phyloP scores from a whole-genome alignment of 2,888 invertebrate species.

The Ptilodon capucinus region DNA sequence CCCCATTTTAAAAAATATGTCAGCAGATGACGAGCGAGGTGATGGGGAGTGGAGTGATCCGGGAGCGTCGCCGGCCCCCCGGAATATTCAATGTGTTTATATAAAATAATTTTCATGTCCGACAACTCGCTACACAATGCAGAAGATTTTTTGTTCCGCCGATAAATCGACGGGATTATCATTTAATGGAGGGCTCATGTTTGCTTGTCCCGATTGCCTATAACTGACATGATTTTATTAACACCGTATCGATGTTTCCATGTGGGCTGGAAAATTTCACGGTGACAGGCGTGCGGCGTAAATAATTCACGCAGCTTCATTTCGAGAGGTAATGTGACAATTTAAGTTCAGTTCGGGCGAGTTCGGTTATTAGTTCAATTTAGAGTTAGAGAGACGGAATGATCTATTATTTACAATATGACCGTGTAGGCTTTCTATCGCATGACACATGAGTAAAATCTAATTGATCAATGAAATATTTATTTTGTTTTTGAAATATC shows the following conservation, averaged over 20 bases:
- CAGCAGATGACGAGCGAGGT: conserved; percentile 76
- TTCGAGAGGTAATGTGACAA: conserved; percentile 62
- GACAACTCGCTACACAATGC: conserved; percentile 79
- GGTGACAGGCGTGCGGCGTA: conserved; percentile 48
- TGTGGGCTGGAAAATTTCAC: conserved; percentile 56
- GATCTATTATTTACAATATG: conserved; percentile 60
- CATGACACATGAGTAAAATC: conserved; percentile 60
- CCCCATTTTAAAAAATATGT: conserved; percentile 82
- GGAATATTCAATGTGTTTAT: conserved; percentile 81
- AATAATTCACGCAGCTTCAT: conserved; percentile 64
- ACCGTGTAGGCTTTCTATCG: conserved; percentile 52
- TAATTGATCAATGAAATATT: conserved; percentile 60
- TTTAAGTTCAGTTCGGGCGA: conserved; percentile 61
- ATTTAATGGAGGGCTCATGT: conserved; percentile 83
- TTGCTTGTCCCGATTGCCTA: conserved; percentile 77
- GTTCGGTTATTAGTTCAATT: conserved; percentile 64
- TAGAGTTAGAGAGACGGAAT: conserved; percentile 62
- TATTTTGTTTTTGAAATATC: conserved; percentile 39
- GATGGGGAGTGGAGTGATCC: conserved; percentile 65
- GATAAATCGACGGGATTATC: conserved; percentile 82
- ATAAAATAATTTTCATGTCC: conserved; percentile 82
- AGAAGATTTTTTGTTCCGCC: conserved; percentile 76
- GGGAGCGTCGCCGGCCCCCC: conserved; percentile 61
- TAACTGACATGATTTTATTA: conserved; percentile 81
- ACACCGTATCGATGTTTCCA: conserved; percentile 66